These are phyloP conservation scores for Varecia variegata DNA, from an alignment of 2,797 vertebrate species.

Conservation along the genomic window DNA sequence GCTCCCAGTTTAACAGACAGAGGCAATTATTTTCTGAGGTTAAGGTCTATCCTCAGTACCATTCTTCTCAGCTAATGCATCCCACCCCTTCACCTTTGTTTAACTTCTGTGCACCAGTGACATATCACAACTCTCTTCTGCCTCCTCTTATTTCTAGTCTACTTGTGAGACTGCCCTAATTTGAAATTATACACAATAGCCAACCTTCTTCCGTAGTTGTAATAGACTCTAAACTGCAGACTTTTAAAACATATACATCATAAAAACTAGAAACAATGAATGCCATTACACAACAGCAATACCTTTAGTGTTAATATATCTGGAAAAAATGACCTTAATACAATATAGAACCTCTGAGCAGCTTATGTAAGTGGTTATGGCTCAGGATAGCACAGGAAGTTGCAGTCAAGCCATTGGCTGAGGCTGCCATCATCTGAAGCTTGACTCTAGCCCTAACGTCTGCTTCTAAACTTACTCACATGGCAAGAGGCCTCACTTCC, in stretches of 20 bases:
- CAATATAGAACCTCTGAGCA: background rate
- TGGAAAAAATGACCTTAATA: background rate
- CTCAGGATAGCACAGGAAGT: background rate
- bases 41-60: background rate
- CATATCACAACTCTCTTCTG: background rate
- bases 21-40: slow-evolving; percentile 9
- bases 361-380: background rate
- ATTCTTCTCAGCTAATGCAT: background rate
- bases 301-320: background rate
- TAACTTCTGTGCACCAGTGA: background rate
- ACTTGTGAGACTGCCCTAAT: background rate
- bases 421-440: background rate
- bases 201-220: background rate
- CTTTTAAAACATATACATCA: background rate
- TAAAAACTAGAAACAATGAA: background rate
- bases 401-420: background rate
- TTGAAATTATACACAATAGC: background rate
- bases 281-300: background rate
- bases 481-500: background rate
- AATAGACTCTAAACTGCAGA: background rate
- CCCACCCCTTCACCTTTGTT: background rate
- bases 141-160: background rate
- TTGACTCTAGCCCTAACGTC: background rate
- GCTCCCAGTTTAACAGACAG: slow-evolving; percentile 19
- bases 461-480: background rate